A percentile compares a stretch with the other conserved stretches of the same genome.
Evolutionary conservation across 2,113 vertebrate species (phyloP).

Genomic region (Limnothrissa miodon): DNA sequence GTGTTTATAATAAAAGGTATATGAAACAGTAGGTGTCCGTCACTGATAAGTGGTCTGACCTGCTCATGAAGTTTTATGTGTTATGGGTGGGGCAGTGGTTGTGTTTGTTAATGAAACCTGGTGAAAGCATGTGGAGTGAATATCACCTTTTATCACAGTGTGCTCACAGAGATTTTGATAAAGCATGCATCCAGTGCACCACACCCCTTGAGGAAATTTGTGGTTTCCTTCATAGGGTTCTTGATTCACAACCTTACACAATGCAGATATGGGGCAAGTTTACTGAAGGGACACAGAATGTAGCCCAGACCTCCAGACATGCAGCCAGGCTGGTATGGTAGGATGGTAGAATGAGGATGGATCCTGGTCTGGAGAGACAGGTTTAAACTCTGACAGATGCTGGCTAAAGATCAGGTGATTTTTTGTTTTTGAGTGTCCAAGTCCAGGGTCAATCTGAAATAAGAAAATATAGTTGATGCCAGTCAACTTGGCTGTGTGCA

Average conservation of each 20-base stretch:
- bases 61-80: background rate
- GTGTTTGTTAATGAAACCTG: background rate
- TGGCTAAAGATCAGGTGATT: no score
- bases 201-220: background rate
- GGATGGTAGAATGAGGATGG: background rate
- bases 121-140: background rate
- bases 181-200: background rate
- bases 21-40: background rate
- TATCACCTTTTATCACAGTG: background rate
- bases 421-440: no score
- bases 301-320: background rate
- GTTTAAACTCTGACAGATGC: background rate
- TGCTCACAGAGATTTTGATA: background rate
- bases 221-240: background rate
- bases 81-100: background rate
- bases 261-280: background rate
- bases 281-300: background rate
- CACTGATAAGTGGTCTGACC: background rate
- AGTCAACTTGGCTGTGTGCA: no score
- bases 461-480: no score
- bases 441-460: no score
- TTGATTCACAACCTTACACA: background rate
- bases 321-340: background rate
- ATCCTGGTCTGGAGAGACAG: conserved; percentile 7
- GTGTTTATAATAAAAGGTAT: background rate